Evolutionary conservation across 2,113 vertebrate genomes (phyloP), one percentile per base, ranked within the genome.

Genomic region (Sinocyclocheilus anophthalmus): DNA sequence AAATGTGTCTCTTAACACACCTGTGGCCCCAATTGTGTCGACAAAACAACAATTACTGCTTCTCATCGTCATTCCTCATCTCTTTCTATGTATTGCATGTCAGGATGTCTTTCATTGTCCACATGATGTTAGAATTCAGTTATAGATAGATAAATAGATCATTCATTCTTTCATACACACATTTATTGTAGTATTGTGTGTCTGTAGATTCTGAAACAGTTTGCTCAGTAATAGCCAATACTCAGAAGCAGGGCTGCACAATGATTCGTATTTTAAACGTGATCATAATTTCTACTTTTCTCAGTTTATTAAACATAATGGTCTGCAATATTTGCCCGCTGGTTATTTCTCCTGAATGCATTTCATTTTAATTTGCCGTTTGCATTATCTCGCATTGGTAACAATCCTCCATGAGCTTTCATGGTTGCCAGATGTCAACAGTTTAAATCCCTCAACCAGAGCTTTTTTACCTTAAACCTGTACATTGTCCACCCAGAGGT

Each of bases 1-100:
- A 80, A 82, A 67, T 75, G 84, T 75, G 67, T 84, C 57, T 84
- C 50, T 80, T 87, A 79, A 88, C 83, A 88, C 83, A 85, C 33
- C 39, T 22, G 14, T 88, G 83, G 63, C 75, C 75, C 79, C 85
- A 67, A 76, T 45, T 88, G 73, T 85, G 78, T 87, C 39, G 30
- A 8, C 48, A 18, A 57, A 83, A 82, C 83, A 80, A 75, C 83
- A 85, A 85, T 87, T 81, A 85, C 65, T 42, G 59, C 84, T 87
- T 26, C 61, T 10, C 42, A 59, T 30, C 26, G 20, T 82, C 30
- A 33, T 26, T 79, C 26, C 73, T 77, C 48, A 26, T 70, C 45
- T 70, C 84, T 18, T 22, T 80, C 24, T 76, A 12, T 86, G 50
- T 42, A 83, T 84, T 78, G 79, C 37, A 84, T 67, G 69, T 48